Conservation (phyloP, 2,797 vertebrate species). For the Urocyon cinereoargenteus region DNA sequence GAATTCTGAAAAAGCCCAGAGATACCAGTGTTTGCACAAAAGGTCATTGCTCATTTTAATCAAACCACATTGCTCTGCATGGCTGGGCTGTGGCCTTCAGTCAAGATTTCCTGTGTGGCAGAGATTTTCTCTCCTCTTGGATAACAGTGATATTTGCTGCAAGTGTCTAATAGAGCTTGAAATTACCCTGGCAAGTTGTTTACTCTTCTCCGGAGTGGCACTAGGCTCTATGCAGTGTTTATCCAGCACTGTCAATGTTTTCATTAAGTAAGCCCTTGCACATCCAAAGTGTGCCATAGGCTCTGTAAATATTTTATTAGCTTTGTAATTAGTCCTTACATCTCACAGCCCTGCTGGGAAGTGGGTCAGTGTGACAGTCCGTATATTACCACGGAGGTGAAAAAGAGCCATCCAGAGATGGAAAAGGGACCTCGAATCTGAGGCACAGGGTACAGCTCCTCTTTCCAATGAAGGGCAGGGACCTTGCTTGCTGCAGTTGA, state of each 20-base stretch:
- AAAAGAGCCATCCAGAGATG: background rate
- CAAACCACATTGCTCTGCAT: background rate
- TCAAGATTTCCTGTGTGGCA: background rate
- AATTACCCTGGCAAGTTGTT: constrained; percentile 70
- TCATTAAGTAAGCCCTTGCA: constrained; percentile 71
- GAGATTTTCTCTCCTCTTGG: constrained; percentile 47
- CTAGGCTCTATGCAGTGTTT: constrained; percentile 36
- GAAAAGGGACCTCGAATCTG: background rate
- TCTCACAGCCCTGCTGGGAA: constrained; percentile 59
- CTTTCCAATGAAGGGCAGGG: background rate
- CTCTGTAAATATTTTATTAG: constrained; percentile 82
- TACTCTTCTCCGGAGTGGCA: constrained; percentile 51
- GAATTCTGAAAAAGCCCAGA: background rate
- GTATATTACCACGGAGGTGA: background rate
- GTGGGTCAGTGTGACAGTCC: constrained; percentile 71
- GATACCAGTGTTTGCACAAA: background rate
- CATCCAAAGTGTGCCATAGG: constrained; percentile 52
- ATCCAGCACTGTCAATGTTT: constrained; percentile 50
- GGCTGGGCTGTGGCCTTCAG: constrained; percentile 37
- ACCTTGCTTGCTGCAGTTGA: background rate
- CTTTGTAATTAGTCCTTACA: constrained; percentile 73
- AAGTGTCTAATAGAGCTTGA: constrained; percentile 77
- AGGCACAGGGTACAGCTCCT: background rate
- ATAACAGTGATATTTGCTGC: constrained; percentile 54
- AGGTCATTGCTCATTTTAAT: constrained; percentile 70